These are phyloP conservation scores for Physeter macrocephalus DNA, from an alignment of 2,113 vertebrate species.

Conservation along the genomic window DNA sequence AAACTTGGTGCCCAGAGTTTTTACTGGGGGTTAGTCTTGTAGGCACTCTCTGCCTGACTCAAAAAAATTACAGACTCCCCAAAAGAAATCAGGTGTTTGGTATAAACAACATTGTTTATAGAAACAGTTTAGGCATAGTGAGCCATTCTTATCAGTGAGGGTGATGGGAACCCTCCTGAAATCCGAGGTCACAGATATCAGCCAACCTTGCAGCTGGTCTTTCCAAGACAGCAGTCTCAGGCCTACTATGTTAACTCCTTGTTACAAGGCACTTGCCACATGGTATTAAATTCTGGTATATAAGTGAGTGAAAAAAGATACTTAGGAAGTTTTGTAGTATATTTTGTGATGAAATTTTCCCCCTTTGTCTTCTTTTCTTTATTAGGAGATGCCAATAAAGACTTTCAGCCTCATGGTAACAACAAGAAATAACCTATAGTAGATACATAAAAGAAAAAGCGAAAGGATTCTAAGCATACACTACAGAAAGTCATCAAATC, in stretches of 20 bases:
- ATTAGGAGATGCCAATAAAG: not conserved
- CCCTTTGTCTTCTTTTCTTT: not conserved
- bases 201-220: not conserved
- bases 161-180: not conserved
- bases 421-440: not conserved
- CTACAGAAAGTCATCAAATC: not conserved
- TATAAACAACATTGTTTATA: not conserved
- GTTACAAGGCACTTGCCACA: not conserved
- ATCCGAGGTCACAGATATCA: not conserved
- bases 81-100: not conserved
- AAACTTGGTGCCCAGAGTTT: not conserved
- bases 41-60: not conserved
- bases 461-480: not conserved
- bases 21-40: not conserved
- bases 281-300: not conserved
- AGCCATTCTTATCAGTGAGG: not conserved
- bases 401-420: not conserved
- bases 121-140: not conserved
- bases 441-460: not conserved
- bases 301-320: not conserved
- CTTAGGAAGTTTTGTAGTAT: not conserved
- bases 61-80: not conserved
- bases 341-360: not conserved
- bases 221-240: not conserved
- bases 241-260: not conserved